Conservation (phyloP, 2,888 invertebrate species). For the Noctua pronuba region DNA sequence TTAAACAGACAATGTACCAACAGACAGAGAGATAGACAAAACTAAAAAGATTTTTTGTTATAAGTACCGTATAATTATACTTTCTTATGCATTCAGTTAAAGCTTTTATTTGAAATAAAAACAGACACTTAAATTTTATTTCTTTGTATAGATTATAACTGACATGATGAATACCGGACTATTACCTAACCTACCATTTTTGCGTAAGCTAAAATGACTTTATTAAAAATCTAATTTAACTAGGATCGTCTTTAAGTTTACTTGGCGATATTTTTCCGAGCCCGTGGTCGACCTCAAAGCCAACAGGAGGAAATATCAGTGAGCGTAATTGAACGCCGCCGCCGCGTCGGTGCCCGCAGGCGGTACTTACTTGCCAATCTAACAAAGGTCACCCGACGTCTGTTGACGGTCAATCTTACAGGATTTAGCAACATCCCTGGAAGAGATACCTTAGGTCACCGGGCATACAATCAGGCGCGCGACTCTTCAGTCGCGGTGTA, state of each 20-base stretch:
- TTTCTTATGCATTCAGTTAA: no score
- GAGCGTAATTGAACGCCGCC: background rate
- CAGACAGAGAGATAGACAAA: no score
- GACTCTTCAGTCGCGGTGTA: slow-evolving; percentile 25
- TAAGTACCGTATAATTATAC: no score
- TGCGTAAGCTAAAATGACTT: background rate
- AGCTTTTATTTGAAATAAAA: no score
- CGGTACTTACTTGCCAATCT: background rate
- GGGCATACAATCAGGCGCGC: background rate
- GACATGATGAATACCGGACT: background rate
- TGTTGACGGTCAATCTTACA: background rate
- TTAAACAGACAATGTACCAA: no score
- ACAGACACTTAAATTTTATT: no score
- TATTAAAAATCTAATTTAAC: background rate
- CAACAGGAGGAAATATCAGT: background rate
- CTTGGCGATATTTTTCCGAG: background rate
- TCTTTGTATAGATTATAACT: background rate
- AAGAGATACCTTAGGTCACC: background rate
- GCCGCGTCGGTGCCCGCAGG: background rate
- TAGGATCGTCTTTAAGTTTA: background rate
- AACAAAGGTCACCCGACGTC: background rate
- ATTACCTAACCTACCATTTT: no score
- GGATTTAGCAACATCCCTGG: background rate
- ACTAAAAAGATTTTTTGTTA: no score
- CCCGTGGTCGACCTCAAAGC: background rate